These are phyloP conservation scores for Habropoda laboriosa DNA, from an alignment of 1,140 invertebrate genomes.

Conservation along the genomic window DNA sequence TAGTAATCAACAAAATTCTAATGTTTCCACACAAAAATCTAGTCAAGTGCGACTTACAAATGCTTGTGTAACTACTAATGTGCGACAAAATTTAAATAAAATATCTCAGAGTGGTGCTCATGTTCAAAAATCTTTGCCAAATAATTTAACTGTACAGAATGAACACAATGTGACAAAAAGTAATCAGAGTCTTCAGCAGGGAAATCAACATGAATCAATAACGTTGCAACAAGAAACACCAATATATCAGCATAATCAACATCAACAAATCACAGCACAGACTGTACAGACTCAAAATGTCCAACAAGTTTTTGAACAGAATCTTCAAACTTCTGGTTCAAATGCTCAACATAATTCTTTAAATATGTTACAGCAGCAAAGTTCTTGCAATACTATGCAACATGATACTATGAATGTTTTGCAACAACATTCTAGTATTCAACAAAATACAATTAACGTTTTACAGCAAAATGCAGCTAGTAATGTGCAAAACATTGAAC, in stretches of 20 bases:
- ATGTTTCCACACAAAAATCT: conserved; percentile 59
- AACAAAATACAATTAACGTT: conserved; percentile 75
- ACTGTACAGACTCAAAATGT: conserved; percentile 77
- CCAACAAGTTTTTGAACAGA: conserved; percentile 78
- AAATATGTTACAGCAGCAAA: conserved; percentile 69
- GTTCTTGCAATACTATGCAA: conserved; percentile 63
- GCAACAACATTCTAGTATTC: conserved; percentile 74
- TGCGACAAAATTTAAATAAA: conserved; percentile 67
- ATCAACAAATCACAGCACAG: conserved; percentile 76
- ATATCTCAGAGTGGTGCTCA: conserved; percentile 59
- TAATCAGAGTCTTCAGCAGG: conserved; percentile 58
- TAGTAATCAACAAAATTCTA: conserved; percentile 61
- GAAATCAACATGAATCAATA: conserved; percentile 55
- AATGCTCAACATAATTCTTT: conserved; percentile 72
- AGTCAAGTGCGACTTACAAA: conserved; percentile 64
- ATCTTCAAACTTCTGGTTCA: conserved; percentile 70
- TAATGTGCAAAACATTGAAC: conserved; percentile 65
- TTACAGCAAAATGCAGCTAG: conserved; percentile 70
- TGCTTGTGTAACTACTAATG: conserved; percentile 59
- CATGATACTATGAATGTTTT: conserved; percentile 68
- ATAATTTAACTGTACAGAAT: conserved; percentile 68
- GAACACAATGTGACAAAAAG: conserved; percentile 69
- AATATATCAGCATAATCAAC: conserved; percentile 67
- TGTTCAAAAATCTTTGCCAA: conserved; percentile 71
- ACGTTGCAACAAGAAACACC: conserved; percentile 58